These are phyloP conservation scores for Paraplagusia blochii DNA, from an alignment of 2,113 vertebrate genomes.

Conservation along the genomic window DNA sequence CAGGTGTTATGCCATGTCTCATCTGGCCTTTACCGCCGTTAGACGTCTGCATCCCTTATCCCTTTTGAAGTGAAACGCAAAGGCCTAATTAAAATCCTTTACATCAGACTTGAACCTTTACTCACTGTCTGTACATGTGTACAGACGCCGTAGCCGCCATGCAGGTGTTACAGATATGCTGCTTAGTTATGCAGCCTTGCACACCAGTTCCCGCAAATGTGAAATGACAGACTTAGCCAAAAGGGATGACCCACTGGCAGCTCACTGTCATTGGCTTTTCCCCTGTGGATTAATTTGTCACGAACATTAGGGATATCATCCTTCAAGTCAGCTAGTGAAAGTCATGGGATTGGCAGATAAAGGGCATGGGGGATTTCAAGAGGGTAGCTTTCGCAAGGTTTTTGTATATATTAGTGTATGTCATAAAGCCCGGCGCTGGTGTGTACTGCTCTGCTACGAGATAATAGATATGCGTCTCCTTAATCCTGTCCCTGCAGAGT, in stretches of 20 bases:
- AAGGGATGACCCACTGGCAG: slow-evolving; percentile 75
- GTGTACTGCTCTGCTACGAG: slow-evolving; percentile 47
- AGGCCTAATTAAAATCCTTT: slow-evolving; percentile 48
- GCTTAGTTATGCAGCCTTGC: slow-evolving; percentile 62
- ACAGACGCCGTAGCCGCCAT: slow-evolving; percentile 34
- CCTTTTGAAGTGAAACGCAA: slow-evolving; percentile 28
- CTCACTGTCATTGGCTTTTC: slow-evolving; percentile 74
- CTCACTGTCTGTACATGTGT: slow-evolving; percentile 23
- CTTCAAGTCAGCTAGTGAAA: slow-evolving; percentile 77
- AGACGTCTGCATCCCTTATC: slow-evolving; percentile 33
- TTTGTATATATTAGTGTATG: slow-evolving; percentile 72
- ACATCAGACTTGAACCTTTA: slow-evolving; percentile 29
- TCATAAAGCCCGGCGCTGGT: slow-evolving; percentile 57
- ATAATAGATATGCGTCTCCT: slow-evolving; percentile 70
- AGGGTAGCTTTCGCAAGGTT: slow-evolving; percentile 63
- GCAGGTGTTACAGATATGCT: slow-evolving; percentile 61
- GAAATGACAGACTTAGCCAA: slow-evolving; percentile 77
- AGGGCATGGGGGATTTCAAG: slow-evolving; percentile 74
- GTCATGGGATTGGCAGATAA: slow-evolving; percentile 77
- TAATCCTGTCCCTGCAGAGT: slow-evolving; percentile 56
- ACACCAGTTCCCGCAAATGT: slow-evolving; percentile 66
- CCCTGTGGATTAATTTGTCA: slow-evolving; percentile 80
- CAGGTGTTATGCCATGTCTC: not conserved
- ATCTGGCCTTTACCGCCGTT: slow-evolving; percentile 8
- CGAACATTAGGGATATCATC: slow-evolving; percentile 80